Evolutionary conservation across 2,113 vertebrate genomes (phyloP).

Genomic region (Dendropsophus ebraccatus): DNA sequence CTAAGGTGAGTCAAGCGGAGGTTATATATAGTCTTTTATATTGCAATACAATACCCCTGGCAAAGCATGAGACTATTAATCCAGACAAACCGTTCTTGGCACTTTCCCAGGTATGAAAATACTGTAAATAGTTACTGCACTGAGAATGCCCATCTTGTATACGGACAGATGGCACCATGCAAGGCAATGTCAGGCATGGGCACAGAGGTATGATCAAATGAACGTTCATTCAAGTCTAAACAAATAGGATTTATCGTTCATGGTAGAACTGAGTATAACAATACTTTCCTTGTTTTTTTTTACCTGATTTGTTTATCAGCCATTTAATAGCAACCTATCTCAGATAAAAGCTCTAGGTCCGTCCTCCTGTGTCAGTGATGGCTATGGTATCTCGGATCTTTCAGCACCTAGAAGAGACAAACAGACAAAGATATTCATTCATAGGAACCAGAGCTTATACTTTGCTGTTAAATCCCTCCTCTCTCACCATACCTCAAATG

Average conservation of each 20-base stretch:
- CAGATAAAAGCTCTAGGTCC: slow-evolving; percentile 40
- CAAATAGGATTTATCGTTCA: background rate
- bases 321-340: slow-evolving; percentile 49
- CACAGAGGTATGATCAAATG: background rate
- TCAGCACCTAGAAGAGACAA: slow-evolving; percentile 33
- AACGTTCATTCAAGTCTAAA: background rate
- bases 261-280: background rate
- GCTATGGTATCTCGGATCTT: background rate
- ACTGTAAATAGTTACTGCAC: background rate
- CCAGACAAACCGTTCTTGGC: background rate
- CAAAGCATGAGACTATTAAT: background rate
- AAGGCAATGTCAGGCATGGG: background rate
- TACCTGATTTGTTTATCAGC: slow-evolving; percentile 59
- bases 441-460: slow-evolving; percentile 7
- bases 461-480: slow-evolving; percentile 32
- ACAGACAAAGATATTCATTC: slow-evolving; percentile 16
- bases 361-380: background rate
- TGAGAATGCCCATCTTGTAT: background rate
- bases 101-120: slow-evolving; percentile 15
- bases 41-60: slow-evolving; percentile 10
- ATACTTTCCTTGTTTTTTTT: background rate
- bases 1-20: background rate
- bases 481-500: slow-evolving; percentile 16
- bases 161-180: no score
- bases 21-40: slow-evolving; percentile 20